phyloP scores from a whole-genome alignment of 2,888 invertebrate genomes.

The Cactoblastis cactorum region DNA sequence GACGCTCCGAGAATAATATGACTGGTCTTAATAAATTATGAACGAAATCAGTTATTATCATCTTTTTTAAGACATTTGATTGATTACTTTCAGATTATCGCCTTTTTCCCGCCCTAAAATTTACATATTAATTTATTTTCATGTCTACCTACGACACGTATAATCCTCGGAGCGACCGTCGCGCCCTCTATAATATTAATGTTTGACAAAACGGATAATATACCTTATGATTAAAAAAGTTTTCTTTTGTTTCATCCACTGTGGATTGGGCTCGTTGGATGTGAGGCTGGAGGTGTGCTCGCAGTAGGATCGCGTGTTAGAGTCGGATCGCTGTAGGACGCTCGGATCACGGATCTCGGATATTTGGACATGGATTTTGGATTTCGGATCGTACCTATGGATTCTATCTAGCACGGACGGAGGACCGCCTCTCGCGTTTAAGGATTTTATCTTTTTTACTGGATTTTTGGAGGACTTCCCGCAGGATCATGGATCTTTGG shows the following conservation, averaged over 20 bases:
- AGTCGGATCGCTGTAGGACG: conserved; percentile 34
- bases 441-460: conserved; percentile 10
- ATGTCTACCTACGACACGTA: too few relatives aligned
- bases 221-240: conserved; percentile 60
- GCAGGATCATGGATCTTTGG: conserved; percentile 61
- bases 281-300: conserved; percentile 64
- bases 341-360: conserved; percentile 43
- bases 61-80: not conserved
- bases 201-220: conserved; percentile 24
- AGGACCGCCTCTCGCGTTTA: conserved; percentile 14
- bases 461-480: conserved; percentile 25
- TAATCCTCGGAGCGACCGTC: not conserved
- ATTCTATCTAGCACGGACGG: conserved; percentile 21
- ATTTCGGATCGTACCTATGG: conserved; percentile 34
- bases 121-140: too few relatives aligned
- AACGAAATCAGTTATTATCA: too few relatives aligned
- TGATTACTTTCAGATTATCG: too few relatives aligned
- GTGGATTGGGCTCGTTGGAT: conserved; percentile 73
- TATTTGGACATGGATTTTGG: conserved; percentile 40
- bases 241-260: conserved; percentile 80
- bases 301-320: conserved; percentile 26
- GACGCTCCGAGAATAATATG: conserved; percentile 6
- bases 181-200: conserved; percentile 1
- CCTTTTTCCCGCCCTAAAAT: too few relatives aligned
- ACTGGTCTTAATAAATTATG: too few relatives aligned